phyloP scores from a whole-genome alignment of 2,797 vertebrate genomes.

The Gymnothorax reevesii region DNA sequence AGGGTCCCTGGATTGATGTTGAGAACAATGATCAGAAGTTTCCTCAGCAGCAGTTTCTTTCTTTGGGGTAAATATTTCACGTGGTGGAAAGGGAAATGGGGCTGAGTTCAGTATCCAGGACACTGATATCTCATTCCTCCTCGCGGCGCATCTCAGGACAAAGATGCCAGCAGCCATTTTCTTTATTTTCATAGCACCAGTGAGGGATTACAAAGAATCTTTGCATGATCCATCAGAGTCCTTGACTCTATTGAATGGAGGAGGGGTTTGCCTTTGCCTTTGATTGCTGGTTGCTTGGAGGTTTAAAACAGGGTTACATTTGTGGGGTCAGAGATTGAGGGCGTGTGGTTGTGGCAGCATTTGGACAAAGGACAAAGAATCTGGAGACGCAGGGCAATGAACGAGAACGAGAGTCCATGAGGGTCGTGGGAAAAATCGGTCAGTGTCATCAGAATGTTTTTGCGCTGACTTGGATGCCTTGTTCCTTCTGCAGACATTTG shows the following conservation, averaged over 20 bases:
- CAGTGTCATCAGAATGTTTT: background rate
- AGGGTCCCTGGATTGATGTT: too few species aligned
- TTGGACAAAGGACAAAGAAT: constrained; percentile 57
- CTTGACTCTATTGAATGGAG: constrained; percentile 33
- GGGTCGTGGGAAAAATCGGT: constrained; percentile 62
- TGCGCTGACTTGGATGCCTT: background rate
- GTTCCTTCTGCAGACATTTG: too few species aligned
- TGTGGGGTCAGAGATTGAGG: constrained; percentile 57
- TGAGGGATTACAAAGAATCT: constrained; percentile 50
- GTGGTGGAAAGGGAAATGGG: constrained; percentile 49
- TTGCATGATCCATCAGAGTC: constrained; percentile 23
- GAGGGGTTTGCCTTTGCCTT: constrained; percentile 34
- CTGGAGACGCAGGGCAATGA: constrained; percentile 41
- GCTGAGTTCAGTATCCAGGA: constrained; percentile 39
- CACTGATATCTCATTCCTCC: constrained; percentile 37
- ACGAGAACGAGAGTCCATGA: constrained; percentile 58
- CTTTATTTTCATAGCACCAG: constrained; percentile 62
- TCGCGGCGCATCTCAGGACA: constrained; percentile 44
- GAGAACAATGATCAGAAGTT: too few species aligned
- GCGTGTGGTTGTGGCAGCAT: constrained; percentile 64
- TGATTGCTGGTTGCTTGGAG: constrained; percentile 22
- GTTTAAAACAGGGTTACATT: constrained; percentile 55
- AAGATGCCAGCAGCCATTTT: constrained; percentile 52
- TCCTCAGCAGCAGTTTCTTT: background rate
- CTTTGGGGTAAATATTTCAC: background rate